These are phyloP conservation scores for Catagonus wagneri DNA, from an alignment of 2,113 vertebrate genomes.

Conservation along the genomic window DNA sequence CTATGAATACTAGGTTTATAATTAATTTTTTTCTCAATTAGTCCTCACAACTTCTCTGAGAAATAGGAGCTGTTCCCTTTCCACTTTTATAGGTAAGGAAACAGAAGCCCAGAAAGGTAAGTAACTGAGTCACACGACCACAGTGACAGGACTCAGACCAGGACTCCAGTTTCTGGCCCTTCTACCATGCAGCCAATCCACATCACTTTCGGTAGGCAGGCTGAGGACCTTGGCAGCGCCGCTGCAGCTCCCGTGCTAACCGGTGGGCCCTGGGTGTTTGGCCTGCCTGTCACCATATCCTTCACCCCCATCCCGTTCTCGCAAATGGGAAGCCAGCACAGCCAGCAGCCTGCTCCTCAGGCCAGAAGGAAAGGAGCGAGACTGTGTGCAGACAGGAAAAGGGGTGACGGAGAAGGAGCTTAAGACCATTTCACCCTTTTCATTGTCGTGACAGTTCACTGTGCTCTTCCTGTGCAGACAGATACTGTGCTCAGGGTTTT, in stretches of 20 bases:
- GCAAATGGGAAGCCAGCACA: not conserved
- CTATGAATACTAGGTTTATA: not conserved
- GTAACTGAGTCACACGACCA: not conserved
- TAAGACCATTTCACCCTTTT: not conserved
- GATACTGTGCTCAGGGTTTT: not conserved
- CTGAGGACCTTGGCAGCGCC: not conserved
- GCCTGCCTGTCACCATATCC: not conserved
- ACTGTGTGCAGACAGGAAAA: not conserved
- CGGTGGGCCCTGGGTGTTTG: not conserved
- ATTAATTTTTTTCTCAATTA: not conserved
- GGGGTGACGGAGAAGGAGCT: not conserved
- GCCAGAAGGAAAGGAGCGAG: not conserved
- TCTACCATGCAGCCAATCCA: not conserved
- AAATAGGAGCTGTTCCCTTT: not conserved
- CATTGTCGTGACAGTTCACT: not conserved
- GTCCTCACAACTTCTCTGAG: not conserved
- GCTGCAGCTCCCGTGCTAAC: not conserved
- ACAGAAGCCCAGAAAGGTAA: constrained; percentile 32
- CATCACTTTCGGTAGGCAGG: not conserved
- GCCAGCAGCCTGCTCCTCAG: not conserved
- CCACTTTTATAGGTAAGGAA: constrained; percentile 24
- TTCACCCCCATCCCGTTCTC: not conserved
- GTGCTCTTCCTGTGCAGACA: not conserved
- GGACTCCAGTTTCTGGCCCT: not conserved
- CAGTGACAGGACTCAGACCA: not conserved